Evolutionary conservation across 2,888 invertebrate species (phyloP), one percentile per base, ranked within the genome.

Genomic region (Malacosoma neustria): DNA sequence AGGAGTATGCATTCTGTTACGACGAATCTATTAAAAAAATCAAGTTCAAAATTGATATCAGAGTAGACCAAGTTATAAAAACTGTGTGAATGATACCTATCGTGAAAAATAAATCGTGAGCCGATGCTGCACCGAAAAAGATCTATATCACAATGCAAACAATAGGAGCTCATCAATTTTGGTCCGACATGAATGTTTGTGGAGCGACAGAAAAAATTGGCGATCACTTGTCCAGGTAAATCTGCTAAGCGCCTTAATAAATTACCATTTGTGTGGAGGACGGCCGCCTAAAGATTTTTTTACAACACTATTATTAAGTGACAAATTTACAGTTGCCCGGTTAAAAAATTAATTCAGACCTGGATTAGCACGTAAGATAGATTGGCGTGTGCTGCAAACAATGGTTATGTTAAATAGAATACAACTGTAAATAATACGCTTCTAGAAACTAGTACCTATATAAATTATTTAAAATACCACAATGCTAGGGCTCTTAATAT

Each of bases 261-360:
- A 64, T 52, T 55, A 51, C 43, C 68, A 60, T 73, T 81, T 81
- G 77, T 79, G 57, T 50, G 49, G 51, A 49, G 6, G 55, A 49
- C 57, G 80, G 80, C n/a, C 81, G 80, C 79, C 75, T 71, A 61
- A 61, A 54, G 50, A 58, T 65, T 72, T 73, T 61, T 70, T 70
- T 60, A 57, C 52, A 46, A 40, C 52, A 47, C 43, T 45, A 49
- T 44, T 49, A 41, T 50, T 52, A 52, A 59, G 65, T 56, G 62
- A 61, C 51, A 65, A 57, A 43, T 48, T 45, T 46, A 46, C 57
- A 61, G 61, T 55, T 57, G 48, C 57, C 48, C 44, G 37, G 33
- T 39, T 45, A 46, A 43, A 7, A 40, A 43, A 41, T 38, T 39
- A 33, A 38, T 42, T 38, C 34, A 41, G 39, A 46, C 42, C 48